A percentile compares a stretch with the other conserved stretches of the same genome.
These are phyloP conservation scores for Gracilinanus agilis DNA, from an alignment of 2,113 vertebrate genomes.

Conservation along the genomic window DNA sequence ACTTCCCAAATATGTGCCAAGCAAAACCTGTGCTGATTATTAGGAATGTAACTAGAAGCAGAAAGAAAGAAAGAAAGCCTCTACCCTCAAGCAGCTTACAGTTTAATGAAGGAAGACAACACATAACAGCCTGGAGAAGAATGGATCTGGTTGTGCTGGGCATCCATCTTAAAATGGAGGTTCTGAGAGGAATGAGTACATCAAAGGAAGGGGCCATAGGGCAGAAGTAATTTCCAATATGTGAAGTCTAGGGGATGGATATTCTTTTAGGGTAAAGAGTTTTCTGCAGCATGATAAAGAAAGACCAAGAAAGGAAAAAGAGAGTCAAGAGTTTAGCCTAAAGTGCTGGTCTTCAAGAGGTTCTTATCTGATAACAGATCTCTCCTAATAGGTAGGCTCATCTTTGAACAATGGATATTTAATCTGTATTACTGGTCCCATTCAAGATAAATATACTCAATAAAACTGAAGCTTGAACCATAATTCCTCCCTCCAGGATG, in stretches of 20 bases:
- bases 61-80: background rate
- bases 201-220: background rate
- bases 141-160: background rate
- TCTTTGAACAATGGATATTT: background rate
- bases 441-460: background rate
- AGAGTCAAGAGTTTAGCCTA: background rate
- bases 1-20: background rate
- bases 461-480: background rate
- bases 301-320: background rate
- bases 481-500: background rate
- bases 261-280: background rate
- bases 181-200: background rate
- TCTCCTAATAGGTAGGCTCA: background rate
- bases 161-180: background rate
- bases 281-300: background rate
- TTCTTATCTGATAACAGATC: background rate
- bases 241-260: background rate
- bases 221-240: background rate
- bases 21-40: background rate
- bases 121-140: background rate
- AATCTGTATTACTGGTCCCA: background rate
- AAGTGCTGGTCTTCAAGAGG: background rate
- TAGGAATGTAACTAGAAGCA: background rate
- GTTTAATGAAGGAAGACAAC: background rate
- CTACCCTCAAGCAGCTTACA: background rate